phyloP scores from a whole-genome alignment of 1,140 invertebrate species.

The Phymorhynchus buccinoides region DNA sequence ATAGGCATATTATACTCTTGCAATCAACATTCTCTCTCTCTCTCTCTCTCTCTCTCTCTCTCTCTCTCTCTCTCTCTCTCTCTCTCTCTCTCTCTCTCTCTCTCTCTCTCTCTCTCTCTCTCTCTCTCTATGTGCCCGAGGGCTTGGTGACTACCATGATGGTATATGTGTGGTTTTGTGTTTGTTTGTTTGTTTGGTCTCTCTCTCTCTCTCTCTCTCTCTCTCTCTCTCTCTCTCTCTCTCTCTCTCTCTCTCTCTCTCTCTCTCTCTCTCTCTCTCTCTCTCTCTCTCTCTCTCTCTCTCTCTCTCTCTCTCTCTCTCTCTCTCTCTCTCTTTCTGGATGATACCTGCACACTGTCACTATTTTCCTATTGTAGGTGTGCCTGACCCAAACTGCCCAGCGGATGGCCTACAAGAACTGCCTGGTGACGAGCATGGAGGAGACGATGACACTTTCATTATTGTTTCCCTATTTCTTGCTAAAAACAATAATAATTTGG shows the following conservation, averaged over 20 bases:
- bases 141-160: too few relatives aligned
- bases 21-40: conserved; percentile 25
- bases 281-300: too few relatives aligned
- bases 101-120: conserved; percentile 3
- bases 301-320: too few relatives aligned
- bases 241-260: not conserved
- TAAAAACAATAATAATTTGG: too few relatives aligned
- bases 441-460: too few relatives aligned
- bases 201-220: not conserved
- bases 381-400: not conserved
- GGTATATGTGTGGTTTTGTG: too few relatives aligned
- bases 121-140: not conserved
- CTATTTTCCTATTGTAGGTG: not conserved
- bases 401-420: too few relatives aligned
- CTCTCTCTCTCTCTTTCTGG: not conserved
- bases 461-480: too few relatives aligned
- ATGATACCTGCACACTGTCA: conserved; percentile 1
- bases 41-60: conserved; percentile 22
- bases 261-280: too few relatives aligned
- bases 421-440: too few relatives aligned
- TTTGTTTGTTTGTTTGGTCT: too few relatives aligned
- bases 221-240: conserved; percentile 31
- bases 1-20: too few relatives aligned
- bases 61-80: conserved; percentile 20
- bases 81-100: conserved; percentile 23